These are phyloP conservation scores for Craseonycteris thonglongyai DNA, from an alignment of 2,113 vertebrate genomes.

Conservation along the genomic window DNA sequence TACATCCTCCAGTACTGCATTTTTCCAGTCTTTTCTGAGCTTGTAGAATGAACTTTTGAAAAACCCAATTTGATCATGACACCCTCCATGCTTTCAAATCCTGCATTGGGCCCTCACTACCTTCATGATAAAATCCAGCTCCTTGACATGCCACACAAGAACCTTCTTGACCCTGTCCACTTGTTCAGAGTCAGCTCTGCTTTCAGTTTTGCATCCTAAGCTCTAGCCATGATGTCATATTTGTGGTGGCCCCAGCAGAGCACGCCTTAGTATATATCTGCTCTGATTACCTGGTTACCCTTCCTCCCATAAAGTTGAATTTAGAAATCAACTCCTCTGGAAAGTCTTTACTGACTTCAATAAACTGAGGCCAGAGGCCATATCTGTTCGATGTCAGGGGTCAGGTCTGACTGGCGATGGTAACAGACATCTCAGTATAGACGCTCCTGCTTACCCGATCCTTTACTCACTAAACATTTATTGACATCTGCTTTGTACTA, in stretches of 20 bases:
- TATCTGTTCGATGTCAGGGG: background rate
- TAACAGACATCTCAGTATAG: background rate
- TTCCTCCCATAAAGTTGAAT: background rate
- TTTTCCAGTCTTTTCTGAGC: background rate
- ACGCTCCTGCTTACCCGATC: background rate
- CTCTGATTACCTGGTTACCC: background rate
- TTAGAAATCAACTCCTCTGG: background rate
- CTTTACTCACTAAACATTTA: background rate
- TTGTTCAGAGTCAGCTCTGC: background rate
- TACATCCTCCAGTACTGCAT: background rate
- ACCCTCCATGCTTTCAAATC: background rate
- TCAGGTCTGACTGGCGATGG: background rate
- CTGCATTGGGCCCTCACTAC: background rate
- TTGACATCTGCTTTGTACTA: background rate
- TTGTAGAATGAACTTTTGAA: background rate
- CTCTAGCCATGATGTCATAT: background rate
- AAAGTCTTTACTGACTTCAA: background rate
- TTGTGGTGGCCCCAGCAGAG: background rate
- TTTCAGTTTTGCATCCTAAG: background rate
- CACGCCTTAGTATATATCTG: background rate
- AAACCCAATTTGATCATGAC: background rate
- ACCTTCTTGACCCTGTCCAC: background rate
- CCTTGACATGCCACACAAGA: background rate
- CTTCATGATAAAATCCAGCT: background rate
- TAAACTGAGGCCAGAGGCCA: background rate